Evolutionary conservation across 2,797 vertebrate genomes (phyloP), one percentile per base, ranked within the genome.

Genomic region (Gorsachius magnificus): DNA sequence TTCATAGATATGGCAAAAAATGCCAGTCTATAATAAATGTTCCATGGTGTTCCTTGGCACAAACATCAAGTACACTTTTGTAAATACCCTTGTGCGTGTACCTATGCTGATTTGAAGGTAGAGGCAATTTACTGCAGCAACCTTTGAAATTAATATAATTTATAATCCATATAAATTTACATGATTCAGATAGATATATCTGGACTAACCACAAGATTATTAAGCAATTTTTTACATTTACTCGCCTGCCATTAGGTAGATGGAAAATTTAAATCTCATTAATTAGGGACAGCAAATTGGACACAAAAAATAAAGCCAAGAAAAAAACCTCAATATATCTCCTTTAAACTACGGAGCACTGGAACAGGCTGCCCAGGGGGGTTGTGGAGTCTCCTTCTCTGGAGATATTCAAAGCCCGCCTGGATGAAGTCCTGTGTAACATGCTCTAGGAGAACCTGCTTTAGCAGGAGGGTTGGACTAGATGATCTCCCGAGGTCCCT

Each of bases 281-380:
- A 79, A 68, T 63, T 43, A 79, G 5, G 17, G 36, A 65, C 9
- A 71, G n/a, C 64, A 87, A 82, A 65, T 25, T 50, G 2, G 20
- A 57, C 41, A 36, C 13, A 51, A 83, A 78, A 80, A 74, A 22
- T 16, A 70, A 63, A 71, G 7, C 18, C 9, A 57, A 77, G 24
- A 3, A 24, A 31, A 43, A 57, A 51, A 25, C 0, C 2, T 3
- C 11, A 22, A 6, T 24, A 10, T 29, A 38, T 26, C 9, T 45
- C 10, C 16, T 87, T 84, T 45, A 70, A 78, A 54, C 7, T 54
- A n/a, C n/a, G n/a, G n/a, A n/a, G n/a, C n/a, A n/a, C n/a, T n/a
- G n/a, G n/a, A n/a, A n/a, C n/a, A n/a, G n/a, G n/a, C n/a, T n/a
- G n/a, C n/a, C n/a, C n/a, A n/a, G n/a, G n/a, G n/a, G n/a, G n/a